Conservation (phyloP, 2,888 invertebrate genomes). For the Drosophila formosana region DNA sequence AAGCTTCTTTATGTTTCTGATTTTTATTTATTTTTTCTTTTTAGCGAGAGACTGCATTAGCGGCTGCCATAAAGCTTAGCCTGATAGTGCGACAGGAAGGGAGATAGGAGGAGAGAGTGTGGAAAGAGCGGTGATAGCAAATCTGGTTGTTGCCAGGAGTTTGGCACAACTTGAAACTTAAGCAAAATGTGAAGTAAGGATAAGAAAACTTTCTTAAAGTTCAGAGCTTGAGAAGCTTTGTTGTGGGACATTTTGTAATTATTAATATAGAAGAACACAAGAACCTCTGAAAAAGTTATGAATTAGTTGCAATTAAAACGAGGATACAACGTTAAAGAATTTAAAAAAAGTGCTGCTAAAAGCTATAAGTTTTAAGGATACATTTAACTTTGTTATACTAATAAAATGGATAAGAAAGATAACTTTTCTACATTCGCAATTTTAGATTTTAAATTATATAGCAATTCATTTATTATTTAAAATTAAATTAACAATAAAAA, state of each 20-base stretch:
- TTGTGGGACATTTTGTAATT: background rate
- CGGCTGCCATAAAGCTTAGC: conserved; percentile 47
- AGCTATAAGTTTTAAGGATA: too few relatives aligned
- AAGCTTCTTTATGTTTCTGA: conserved; percentile 55
- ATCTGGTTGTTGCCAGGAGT: conserved; percentile 9
- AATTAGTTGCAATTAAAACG: background rate
- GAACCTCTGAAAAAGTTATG: background rate
- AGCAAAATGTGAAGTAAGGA: background rate
- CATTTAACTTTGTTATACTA: too few relatives aligned
- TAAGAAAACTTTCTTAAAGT: background rate
- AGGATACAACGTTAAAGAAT: too few relatives aligned
- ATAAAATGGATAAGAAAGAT: too few relatives aligned
- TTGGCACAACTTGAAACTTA: conserved; percentile 1
- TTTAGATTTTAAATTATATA: too few relatives aligned
- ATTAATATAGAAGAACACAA: background rate
- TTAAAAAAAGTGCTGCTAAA: too few relatives aligned
- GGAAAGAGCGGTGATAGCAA: background rate
- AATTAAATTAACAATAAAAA: too few relatives aligned
- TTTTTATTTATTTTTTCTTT: conserved; percentile 35
- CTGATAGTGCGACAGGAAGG: conserved; percentile 21
- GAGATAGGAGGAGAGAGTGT: background rate
- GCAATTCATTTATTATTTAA: too few relatives aligned
- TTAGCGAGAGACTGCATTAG: conserved; percentile 33
- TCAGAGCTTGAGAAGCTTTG: background rate
- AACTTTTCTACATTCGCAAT: too few relatives aligned